Base-by-base conservation (phyloP, 2,113 vertebrate species). In the Okapia johnstoni region DNA sequence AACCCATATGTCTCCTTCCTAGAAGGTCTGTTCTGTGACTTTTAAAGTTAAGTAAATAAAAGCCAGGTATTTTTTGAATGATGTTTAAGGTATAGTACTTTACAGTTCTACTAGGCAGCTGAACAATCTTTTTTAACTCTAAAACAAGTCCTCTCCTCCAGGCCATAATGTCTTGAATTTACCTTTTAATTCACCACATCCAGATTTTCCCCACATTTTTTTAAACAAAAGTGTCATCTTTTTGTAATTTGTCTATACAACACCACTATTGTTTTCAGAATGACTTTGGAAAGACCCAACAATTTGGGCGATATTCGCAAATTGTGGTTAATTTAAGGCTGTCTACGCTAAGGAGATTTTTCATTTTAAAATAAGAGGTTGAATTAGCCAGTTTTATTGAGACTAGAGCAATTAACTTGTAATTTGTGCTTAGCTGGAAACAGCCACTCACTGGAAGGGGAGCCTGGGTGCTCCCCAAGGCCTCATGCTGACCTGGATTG, bases 311-410 rank as follows among this genome's bases (percentile, higher is more conserved):
- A 84, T 83, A 95, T 70, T 94, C 90, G 23, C 60, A 97, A 97
- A 96, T 33, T 77, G 43, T 94, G 85, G 66, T 95, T 95, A 95
- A 96, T 96, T 96, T 93, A 88, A 96, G 85, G 16, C 80, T 90
- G 16, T 84, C 54, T 85, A 60, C 15, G 14, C 19, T 57, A 48
- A 55, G 77, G 55, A 80, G 28, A 66, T 73, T 96, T 96, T 95
- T 63, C n/a, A 86, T 52, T 93, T 93, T 88, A 91, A 93, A 97
- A 95, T 88, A 85, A 93, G 57, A 93, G 87, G 46, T 83, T 84
- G 85, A 83, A 55, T 94, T 96, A 55, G 21, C 81, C 70, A 93
- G 43, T 96, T 92, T 98, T 94, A 55, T 63, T 96, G 92, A 88
- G 40, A 96, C 66, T 30, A 86, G 55, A 94, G 76, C 23, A 90